Base-by-base conservation (phyloP, 2,113 vertebrate genomes). In the Spheniscus mendiculus region DNA sequence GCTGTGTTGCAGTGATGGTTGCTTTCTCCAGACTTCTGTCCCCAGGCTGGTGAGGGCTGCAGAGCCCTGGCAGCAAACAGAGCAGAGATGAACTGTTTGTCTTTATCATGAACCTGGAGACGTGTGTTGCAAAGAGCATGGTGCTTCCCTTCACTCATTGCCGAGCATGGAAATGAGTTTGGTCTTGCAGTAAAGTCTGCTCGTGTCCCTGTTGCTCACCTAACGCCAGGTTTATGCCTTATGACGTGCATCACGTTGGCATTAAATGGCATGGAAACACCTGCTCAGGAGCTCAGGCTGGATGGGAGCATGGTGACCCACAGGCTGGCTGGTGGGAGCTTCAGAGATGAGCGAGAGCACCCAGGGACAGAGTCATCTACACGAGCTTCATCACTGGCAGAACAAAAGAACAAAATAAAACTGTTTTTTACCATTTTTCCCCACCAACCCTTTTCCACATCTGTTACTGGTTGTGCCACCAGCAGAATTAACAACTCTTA, bases 281-380 rank as follows among this genome's bases (percentile, higher is more conserved):
- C 47, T 36, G n/a, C 42, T 67, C 30, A 56, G 79, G 74, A 90
- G 65, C 50, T 56, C 52, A 42, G 49, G 71, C 38, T 26, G 32
- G 49, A 50, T 12, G 0, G 0, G 72, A 62, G 19, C 0, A 0
- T 72, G 58, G 32, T 67, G 56, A 86, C 29, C 27, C 67, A 62
- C 18, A 11, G 5, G 2, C 45, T 85, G 90, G 32, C 38, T 40
- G 50, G 38, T 66, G 65, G 55, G 45, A 88, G 45, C 45, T 70
- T 74, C 0, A 0, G 42, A 36, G 44, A 36, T 34, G 66, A 67
- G n/a, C 11, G 44, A 87, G 61, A 62, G 25, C 27, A 44, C 25
- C 10, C 42, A 67, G 29, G 42, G 58, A 53, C 71, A 52, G 82
- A 81, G 40, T 42, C 62, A 87, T 9, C 62, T 59, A 17, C 56